These are phyloP conservation scores for Ancistrus triradiatus DNA, from an alignment of 2,113 vertebrate genomes.

Conservation along the genomic window DNA sequence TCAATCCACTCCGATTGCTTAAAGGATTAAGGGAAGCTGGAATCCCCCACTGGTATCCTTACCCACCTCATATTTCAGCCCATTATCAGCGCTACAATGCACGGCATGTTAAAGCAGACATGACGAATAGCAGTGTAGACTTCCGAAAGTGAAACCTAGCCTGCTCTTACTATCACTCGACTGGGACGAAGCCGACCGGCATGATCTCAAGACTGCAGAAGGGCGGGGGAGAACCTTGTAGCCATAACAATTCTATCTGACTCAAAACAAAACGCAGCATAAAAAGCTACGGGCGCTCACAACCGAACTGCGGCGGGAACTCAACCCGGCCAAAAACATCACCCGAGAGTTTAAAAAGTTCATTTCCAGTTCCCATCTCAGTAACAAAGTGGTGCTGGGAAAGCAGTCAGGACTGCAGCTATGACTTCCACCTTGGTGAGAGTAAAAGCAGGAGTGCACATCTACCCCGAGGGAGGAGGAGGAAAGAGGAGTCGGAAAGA, in stretches of 20 bases:
- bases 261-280: not conserved
- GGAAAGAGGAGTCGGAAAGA: not conserved
- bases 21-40: conserved; percentile 15
- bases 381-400: conserved; percentile 37
- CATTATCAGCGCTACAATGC: conserved; percentile 34
- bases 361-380: conserved; percentile 16
- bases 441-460: conserved; percentile 16
- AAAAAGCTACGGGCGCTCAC: too few relatives aligned
- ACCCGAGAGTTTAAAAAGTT: conserved; percentile 20
- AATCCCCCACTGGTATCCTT: conserved; percentile 21
- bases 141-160: not conserved
- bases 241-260: conserved; percentile 5
- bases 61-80: conserved; percentile 33
- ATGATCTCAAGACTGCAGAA: not conserved
- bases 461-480: conserved; percentile 14
- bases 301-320: not conserved
- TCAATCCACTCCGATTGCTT: not conserved
- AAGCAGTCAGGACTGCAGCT: conserved; percentile 35
- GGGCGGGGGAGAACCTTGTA: not conserved
- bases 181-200: not conserved
- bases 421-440: conserved; percentile 14
- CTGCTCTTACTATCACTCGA: conserved; percentile 2
- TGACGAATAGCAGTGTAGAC: conserved; percentile 1
- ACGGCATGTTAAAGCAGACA: conserved; percentile 26
- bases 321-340: not conserved